These are phyloP conservation scores for Notarius lentiginosus DNA, from an alignment of 2,113 vertebrate species.

Conservation along the genomic window DNA sequence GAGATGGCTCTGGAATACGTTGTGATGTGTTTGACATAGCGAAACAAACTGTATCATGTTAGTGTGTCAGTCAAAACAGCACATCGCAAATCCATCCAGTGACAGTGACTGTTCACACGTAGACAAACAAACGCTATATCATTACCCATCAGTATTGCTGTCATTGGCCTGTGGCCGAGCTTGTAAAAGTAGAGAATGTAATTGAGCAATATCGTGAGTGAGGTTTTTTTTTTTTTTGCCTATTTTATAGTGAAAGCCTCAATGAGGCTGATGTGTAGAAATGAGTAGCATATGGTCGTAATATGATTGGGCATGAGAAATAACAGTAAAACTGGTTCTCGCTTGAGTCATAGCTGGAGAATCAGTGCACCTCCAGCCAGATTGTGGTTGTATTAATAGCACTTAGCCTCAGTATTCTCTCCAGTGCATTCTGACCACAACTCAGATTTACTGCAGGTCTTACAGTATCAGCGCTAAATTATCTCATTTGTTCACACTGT, in stretches of 20 bases:
- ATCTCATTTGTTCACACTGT: not conserved
- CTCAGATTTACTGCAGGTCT: constrained; percentile 7
- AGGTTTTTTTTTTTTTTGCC: constrained; percentile 18
- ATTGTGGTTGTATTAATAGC: constrained; percentile 51
- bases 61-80: constrained; percentile 5
- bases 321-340: constrained; percentile 55
- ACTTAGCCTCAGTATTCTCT: constrained; percentile 22
- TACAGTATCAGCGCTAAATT: not conserved
- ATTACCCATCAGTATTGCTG: not conserved
- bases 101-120: not conserved
- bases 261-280: constrained; percentile 35
- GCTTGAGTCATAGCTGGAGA: constrained; percentile 69
- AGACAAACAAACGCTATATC: not conserved
- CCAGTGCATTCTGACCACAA: constrained; percentile 18
- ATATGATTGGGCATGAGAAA: constrained; percentile 66
- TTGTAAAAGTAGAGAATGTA: constrained; percentile 22
- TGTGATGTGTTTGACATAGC: not conserved
- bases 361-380: constrained; percentile 57
- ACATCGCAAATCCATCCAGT: not conserved
- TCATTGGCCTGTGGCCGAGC: not conserved
- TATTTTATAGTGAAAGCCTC: constrained; percentile 38
- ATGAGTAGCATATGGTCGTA: constrained; percentile 43
- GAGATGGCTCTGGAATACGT: no score
- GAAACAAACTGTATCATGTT: not conserved
- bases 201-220: constrained; percentile 47